Conservation (phyloP, 2,113 vertebrate genomes). For the Phalacrocorax pelagicus region DNA sequence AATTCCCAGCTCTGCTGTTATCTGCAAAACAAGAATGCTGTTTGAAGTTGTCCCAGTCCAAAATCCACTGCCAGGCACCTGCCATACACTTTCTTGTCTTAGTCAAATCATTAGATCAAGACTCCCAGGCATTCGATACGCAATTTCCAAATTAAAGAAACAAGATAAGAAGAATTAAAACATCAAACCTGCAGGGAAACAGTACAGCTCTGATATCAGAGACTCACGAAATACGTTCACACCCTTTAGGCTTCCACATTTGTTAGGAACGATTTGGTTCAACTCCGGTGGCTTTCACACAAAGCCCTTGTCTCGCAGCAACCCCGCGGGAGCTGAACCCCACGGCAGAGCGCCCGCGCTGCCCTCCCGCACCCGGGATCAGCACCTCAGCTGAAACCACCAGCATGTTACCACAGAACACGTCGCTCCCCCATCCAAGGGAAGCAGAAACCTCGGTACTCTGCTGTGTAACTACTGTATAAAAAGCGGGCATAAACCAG, state of each 20-base stretch:
- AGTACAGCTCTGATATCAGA: neutral
- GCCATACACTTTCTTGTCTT: neutral
- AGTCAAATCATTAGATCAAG: neutral
- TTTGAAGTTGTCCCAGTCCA: neutral
- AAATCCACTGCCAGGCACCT: neutral
- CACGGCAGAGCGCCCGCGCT: neutral
- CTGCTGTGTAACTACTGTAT: accelerated
- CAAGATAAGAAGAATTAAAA: neutral
- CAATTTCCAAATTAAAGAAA: neutral
- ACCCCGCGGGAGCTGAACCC: neutral
- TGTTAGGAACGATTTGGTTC: neutral
- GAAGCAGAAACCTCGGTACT: neutral
- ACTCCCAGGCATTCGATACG: too few relatives aligned
- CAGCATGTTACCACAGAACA: too few relatives aligned
- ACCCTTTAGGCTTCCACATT: neutral
- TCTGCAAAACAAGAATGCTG: neutral
- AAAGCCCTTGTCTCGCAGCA: neutral
- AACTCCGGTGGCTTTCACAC: accelerated
- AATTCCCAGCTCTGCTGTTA: neutral
- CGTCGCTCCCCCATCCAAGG: accelerated
- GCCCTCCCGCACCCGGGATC: neutral
- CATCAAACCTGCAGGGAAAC: neutral
- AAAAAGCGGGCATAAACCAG: neutral
- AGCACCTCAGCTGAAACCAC: neutral
- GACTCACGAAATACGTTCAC: accelerated